Evolutionary conservation across 2,888 invertebrate genomes (phyloP).

Genomic region (Lysandra bellargus): DNA sequence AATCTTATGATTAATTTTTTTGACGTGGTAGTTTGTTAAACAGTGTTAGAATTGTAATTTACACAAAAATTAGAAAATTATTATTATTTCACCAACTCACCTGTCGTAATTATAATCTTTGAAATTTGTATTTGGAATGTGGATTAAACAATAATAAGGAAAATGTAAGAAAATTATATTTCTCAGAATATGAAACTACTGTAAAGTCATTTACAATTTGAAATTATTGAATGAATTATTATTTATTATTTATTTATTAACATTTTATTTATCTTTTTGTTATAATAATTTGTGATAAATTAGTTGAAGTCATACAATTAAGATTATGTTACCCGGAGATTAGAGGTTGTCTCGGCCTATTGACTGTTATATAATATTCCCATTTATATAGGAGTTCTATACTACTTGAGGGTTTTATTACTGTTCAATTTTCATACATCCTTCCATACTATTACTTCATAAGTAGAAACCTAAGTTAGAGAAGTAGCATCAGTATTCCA

Average conservation of each 20-base stretch:
- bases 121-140: not conserved
- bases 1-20: slow-evolving; percentile 55
- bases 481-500: slow-evolving; percentile 5
- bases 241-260: slow-evolving; percentile 22
- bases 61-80: slow-evolving; percentile 29
- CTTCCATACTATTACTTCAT: not conserved
- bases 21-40: slow-evolving; percentile 49
- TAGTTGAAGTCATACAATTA: slow-evolving; percentile 12
- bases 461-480: slow-evolving; percentile 19
- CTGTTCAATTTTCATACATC: not conserved
- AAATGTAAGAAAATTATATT: slow-evolving; percentile 13
- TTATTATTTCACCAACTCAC: not conserved
- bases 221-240: slow-evolving; percentile 1
- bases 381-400: slow-evolving; percentile 5
- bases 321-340: slow-evolving; percentile 10
- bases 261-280: slow-evolving; percentile 1
- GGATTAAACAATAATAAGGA: slow-evolving; percentile 15
- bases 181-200: not conserved
- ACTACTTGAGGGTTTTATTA: not conserved
- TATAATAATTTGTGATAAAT: slow-evolving; percentile 20
- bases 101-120: not conserved
- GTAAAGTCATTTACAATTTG: slow-evolving; percentile 5
- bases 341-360: slow-evolving; percentile 25
- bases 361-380: slow-evolving; percentile 9
- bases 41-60: slow-evolving; percentile 63